Base-by-base conservation (phyloP, 35 echinoderm and acorn worm species). In the Ophioderma brevispina region DNA sequence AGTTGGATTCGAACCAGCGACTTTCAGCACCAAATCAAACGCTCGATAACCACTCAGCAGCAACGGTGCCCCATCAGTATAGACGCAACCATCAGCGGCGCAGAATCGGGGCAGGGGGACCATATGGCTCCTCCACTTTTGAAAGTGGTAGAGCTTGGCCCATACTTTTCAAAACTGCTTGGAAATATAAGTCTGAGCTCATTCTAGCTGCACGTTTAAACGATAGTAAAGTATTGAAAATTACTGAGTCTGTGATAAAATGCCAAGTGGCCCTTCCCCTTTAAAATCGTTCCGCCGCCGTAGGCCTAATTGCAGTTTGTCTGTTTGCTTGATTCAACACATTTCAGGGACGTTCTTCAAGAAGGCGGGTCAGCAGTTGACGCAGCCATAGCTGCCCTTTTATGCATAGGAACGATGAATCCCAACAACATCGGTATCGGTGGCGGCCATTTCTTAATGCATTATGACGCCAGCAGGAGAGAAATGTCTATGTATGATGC, bases 401-500 rank as follows among this genome's bases (percentile, higher is more conserved):
- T 96, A 1, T 96, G 94, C 78, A 35, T 85, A 0, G 90, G 86
- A 18, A 34, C 92, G 31, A 40, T 79, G 33, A 96, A 88, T 39
- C 31, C 70, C 19, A 90, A 96, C 15, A 96, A 86, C 82, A 80
- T 80, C 0, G 90, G 90, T 13, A 85, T 96, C 13, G 94, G 94
- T 19, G 94, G 94, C 19, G 94, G 94, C 0, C 31, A 64, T 41
- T 96, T 96, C 77, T 79, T 89, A 17, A 13, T 96, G 23, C 42
- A 56, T 32, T 92, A 92, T 43, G 38, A 96, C 40, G 38, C 37
- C 18, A 41, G 34, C n/a, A 33, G 33, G 33, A 30, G 38, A 46
- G 79, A 37, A 18, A 13, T 75, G 0, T 70, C 79, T 31, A 78
- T 96, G 17, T 55, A 87, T 52, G 88, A 95, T 88, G 89, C 88